phyloP scores from a whole-genome alignment of 2,797 vertebrate genomes.

The Alcedo atthis region DNA sequence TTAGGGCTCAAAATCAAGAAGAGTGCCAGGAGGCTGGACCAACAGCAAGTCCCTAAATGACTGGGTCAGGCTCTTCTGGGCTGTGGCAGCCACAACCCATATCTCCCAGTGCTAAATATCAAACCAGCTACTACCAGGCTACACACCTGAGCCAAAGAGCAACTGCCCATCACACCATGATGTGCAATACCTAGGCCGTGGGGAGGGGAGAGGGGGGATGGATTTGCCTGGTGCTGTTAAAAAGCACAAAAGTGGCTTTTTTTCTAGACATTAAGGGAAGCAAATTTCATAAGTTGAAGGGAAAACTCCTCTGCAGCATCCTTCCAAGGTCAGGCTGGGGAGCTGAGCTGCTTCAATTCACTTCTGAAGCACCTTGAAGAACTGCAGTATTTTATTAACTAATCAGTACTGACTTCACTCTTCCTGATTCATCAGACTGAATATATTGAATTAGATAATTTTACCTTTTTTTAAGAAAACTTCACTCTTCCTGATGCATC shows the following conservation, averaged over 20 bases:
- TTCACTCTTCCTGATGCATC: not conserved
- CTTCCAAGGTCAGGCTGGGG: not conserved
- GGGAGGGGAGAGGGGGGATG: rapidly evolving
- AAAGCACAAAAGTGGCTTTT: not conserved
- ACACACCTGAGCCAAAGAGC: not conserved
- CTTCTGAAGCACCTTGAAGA: not conserved
- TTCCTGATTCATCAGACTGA: not conserved
- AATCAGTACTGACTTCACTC: not conserved
- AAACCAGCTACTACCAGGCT: not conserved
- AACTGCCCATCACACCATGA: rapidly evolving
- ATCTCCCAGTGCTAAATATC: not conserved
- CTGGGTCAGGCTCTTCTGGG: not conserved
- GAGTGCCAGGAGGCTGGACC: not conserved
- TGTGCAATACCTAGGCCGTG: rapidly evolving
- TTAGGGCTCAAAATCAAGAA: not conserved
- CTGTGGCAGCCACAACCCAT: rapidly evolving
- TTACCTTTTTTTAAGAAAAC: too few relatives aligned
- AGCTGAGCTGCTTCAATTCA: not conserved
- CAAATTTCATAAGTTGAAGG: not conserved
- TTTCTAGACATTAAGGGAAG: not conserved
- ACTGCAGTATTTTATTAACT: not conserved
- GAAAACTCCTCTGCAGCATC: not conserved
- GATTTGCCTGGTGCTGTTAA: not conserved
- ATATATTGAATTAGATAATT: not conserved
- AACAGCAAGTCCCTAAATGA: not conserved